Evolutionary conservation across 2,113 vertebrate genomes (phyloP).

Genomic region (Morone chrysops): DNA sequence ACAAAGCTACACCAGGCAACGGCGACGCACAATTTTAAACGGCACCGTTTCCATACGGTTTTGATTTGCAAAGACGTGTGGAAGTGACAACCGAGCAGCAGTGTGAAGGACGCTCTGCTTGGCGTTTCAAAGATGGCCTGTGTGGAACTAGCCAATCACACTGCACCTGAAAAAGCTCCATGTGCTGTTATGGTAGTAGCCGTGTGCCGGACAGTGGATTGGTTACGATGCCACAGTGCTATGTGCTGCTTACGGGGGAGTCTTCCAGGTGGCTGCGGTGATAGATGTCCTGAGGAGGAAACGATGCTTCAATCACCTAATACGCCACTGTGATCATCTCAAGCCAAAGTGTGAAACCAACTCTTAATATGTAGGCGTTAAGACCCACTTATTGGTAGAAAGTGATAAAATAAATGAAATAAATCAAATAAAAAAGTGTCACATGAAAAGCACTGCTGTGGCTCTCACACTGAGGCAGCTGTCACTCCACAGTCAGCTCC

Average conservation of each 20-base stretch:
- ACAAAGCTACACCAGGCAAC: constrained; percentile 31
- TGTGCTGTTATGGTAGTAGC: constrained; percentile 50
- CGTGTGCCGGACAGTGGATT: constrained; percentile 36
- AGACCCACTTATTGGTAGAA: not conserved
- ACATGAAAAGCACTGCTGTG: constrained; percentile 43
- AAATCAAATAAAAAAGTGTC: not conserved
- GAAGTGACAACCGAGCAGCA: not conserved
- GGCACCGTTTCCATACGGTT: not conserved
- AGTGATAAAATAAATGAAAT: not conserved
- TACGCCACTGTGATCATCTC: not conserved
- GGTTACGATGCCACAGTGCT: constrained; percentile 40
- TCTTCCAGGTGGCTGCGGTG: constrained; percentile 13
- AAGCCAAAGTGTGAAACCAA: not conserved
- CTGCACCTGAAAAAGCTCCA: constrained; percentile 34
- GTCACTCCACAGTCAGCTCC: constrained; percentile 47
- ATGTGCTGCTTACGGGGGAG: constrained; percentile 26
- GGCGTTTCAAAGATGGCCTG: constrained; percentile 1
- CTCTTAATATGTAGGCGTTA: not conserved
- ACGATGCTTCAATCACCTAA: not conserved
- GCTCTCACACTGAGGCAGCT: constrained; percentile 47
- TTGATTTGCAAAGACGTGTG: not conserved
- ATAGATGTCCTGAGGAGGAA: constrained; percentile 12
- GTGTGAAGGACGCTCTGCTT: constrained; percentile 5
- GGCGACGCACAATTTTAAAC: constrained; percentile 29
- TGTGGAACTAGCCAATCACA: constrained; percentile 46